Evolutionary conservation across 1,140 invertebrate genomes (phyloP), one percentile per base, ranked within the genome.

Genomic region (Trichogramma pretiosum): DNA sequence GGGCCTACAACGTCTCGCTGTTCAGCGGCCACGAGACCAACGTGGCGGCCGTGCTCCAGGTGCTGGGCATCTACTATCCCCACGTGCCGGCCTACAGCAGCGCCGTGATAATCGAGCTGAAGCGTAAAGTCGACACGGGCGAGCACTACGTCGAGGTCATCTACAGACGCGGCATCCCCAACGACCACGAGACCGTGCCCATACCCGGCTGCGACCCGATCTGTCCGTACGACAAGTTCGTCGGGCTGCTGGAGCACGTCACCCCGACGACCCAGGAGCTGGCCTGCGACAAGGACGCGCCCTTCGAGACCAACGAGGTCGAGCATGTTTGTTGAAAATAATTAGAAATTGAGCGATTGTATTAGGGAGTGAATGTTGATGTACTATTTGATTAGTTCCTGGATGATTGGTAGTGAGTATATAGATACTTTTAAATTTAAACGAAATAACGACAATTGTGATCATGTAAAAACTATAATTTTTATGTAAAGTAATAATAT

Each of bases 11-110:
- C 57, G 55, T 83, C 34, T 73, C 69, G 40, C 53, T 82, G 21
- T 81, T 78, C 62, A 79, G 79, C 7, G 78, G 73, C 5, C 84
- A 87, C 59, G 85, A 87, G 58, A 80, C 80, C 32, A 85, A 81
- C 32, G 70, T 89, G 2, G 75, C 78, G 3, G 77, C 78, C 14
- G 51, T 87, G 10, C 68, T 87, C 52, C 69, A 75, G 30, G 75
- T 78, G 0, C 61, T 85, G 16, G 75, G 75, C 8, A 71, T 83
- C 2, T 88, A 77, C 60, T 64, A 82, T 33, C 62, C 72, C 3
- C 75, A 78, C 37, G 72, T 77, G 36, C 77, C 77, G 0, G 68
- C 64, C 48, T 79, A 75, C 54, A 71, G 74, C 0, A 66, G 77
- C n/a, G 73, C 75, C 5, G 59, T 70, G 7, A 53, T 71, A 19